phyloP scores from a whole-genome alignment of 2,797 vertebrate species.

The Periophthalmus magnuspinnatus region DNA sequence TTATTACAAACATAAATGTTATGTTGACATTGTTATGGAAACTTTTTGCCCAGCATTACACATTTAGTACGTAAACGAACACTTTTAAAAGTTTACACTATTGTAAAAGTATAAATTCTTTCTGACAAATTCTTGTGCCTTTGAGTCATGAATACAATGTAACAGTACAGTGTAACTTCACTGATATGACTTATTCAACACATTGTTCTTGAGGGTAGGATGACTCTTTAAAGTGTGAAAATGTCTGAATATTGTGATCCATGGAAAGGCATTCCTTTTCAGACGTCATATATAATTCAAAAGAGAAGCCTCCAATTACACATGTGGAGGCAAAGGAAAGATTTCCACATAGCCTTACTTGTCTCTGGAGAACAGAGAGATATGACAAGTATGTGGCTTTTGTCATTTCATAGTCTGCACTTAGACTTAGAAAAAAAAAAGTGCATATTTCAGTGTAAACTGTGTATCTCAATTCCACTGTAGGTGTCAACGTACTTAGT shows the following conservation, averaged over 20 bases:
- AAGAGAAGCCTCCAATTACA: background rate
- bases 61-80: background rate
- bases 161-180: background rate
- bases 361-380: constrained; percentile 1
- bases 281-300: background rate
- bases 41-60: too few species aligned
- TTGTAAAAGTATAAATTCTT: too few species aligned
- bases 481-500: too few species aligned
- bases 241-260: constrained; percentile 3
- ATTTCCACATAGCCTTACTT: background rate
- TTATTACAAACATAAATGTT: too few species aligned
- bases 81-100: background rate
- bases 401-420: too few species aligned
- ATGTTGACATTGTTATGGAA: too few species aligned
- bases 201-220: background rate
- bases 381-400: background rate
- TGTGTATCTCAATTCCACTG: background rate
- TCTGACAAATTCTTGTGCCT: background rate
- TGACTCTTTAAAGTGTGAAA: background rate
- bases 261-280: background rate
- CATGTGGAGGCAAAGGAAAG: background rate
- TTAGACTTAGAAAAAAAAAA: background rate
- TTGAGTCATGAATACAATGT: background rate
- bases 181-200: constrained; percentile 1
- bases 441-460: background rate